These are phyloP conservation scores for Protodeltote pygarga DNA, from an alignment of 2,888 invertebrate genomes.

Conservation along the genomic window DNA sequence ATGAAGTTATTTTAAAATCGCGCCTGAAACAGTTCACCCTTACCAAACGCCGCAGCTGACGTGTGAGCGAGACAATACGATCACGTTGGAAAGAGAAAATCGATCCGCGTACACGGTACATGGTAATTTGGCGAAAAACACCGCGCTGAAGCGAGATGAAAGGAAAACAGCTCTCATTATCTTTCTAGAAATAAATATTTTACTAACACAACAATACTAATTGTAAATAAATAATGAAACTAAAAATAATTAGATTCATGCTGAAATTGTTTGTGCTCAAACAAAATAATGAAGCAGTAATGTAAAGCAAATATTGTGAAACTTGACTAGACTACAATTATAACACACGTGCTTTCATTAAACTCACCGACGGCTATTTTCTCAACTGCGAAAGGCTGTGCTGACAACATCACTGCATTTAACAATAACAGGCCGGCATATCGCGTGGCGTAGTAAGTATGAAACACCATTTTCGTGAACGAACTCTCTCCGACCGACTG, in stretches of 20 bases:
- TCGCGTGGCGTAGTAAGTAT: conserved; percentile 46
- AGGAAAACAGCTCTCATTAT: conserved; percentile 53
- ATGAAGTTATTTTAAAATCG: conserved; percentile 49
- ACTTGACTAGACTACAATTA: neutral
- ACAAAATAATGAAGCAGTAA: conserved; percentile 3
- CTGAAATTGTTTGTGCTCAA: neutral
- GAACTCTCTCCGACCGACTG: conserved; percentile 3
- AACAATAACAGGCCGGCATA: conserved; percentile 70
- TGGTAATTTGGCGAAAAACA: conserved; percentile 50
- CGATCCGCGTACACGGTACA: conserved; percentile 47
- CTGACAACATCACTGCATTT: conserved; percentile 63
- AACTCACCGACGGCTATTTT: conserved; percentile 84
- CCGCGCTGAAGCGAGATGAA: conserved; percentile 60
- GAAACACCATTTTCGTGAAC: conserved; percentile 55
- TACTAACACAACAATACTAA: neutral
- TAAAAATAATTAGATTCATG: neutral
- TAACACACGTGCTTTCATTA: conserved; percentile 7
- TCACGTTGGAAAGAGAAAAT: conserved; percentile 66
- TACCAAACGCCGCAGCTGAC: conserved; percentile 46
- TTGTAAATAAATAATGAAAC: neutral
- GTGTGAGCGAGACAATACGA: conserved; percentile 55
- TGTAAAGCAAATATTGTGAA: conserved; percentile 6
- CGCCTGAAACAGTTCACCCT: conserved; percentile 41
- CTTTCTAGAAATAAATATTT: conserved; percentile 23
- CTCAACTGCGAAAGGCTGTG: conserved; percentile 77